Evolutionary conservation across 1,140 invertebrate genomes (phyloP).

Genomic region (Neodiprion virginianus): DNA sequence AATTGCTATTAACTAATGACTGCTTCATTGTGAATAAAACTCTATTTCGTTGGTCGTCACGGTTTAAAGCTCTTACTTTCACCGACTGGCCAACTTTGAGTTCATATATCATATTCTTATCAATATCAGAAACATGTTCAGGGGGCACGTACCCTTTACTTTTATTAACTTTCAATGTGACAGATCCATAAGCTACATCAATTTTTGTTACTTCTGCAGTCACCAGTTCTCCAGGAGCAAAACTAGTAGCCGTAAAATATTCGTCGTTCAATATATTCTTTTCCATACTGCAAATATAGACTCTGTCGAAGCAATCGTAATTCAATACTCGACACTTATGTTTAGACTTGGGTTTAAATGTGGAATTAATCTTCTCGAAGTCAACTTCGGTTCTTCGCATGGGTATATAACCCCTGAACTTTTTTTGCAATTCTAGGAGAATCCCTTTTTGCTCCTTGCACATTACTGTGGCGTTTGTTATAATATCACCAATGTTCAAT

Average conservation of each 20-base stretch:
- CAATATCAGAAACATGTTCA: constrained; percentile 41
- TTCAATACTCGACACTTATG: constrained; percentile 66
- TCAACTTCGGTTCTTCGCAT: constrained; percentile 59
- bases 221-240: constrained; percentile 62
- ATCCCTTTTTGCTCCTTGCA: constrained; percentile 62
- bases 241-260: constrained; percentile 58
- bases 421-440: constrained; percentile 62
- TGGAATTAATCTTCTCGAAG: constrained; percentile 53
- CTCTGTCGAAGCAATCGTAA: constrained; percentile 64
- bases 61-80: constrained; percentile 61
- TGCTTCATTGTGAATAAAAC: constrained; percentile 67
- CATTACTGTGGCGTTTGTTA: constrained; percentile 60
- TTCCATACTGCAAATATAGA: constrained; percentile 68
- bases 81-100: constrained; percentile 59
- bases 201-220: constrained; percentile 56
- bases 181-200: constrained; percentile 30
- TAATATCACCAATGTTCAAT: constrained; percentile 60
- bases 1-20: constrained; percentile 61
- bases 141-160: constrained; percentile 49
- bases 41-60: constrained; percentile 48
- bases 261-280: constrained; percentile 61
- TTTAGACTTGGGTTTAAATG: constrained; percentile 60
- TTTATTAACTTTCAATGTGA: constrained; percentile 51
- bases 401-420: constrained; percentile 64
- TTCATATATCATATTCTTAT: constrained; percentile 41